phyloP scores from a whole-genome alignment of 2,888 invertebrate species.

The Diploptera punctata region DNA sequence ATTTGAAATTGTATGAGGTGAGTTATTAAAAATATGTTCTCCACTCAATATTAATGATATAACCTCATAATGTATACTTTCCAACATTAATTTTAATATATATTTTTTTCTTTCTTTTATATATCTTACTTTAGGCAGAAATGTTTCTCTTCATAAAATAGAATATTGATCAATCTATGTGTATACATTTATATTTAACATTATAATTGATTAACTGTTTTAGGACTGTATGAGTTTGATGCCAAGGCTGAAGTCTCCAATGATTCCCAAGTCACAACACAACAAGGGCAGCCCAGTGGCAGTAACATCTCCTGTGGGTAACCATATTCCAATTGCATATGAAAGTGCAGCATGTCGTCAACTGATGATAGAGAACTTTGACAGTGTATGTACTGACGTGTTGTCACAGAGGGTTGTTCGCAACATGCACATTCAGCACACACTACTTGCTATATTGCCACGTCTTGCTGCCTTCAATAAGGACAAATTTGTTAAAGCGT shows the following conservation, averaged over 20 bases:
- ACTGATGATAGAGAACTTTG: conserved; percentile 83
- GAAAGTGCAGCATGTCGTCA: conserved; percentile 89
- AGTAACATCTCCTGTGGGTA: conserved; percentile 30
- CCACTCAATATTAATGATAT: too few species aligned
- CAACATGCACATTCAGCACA: conserved; percentile 84
- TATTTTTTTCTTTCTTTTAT: too few species aligned
- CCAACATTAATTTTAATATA: too few species aligned
- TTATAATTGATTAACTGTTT: too few species aligned
- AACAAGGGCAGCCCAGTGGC: conserved; percentile 41
- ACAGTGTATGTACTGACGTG: conserved; percentile 78
- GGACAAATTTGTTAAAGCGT: conserved; percentile 75
- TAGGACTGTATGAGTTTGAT: conserved; percentile 61
- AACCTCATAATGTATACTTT: too few species aligned
- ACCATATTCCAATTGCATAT: conserved; percentile 60
- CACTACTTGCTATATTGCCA: conserved; percentile 85
- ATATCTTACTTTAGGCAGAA: too few species aligned
- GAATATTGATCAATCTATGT: too few species aligned
- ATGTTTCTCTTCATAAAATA: too few species aligned
- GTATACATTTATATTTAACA: too few species aligned
- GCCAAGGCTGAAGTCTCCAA: conserved; percentile 65
- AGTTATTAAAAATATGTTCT: too few species aligned
- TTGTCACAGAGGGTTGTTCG: conserved; percentile 77
- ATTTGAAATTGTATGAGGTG: too few species aligned
- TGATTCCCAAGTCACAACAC: conserved; percentile 56
- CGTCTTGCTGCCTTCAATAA: conserved; percentile 93